phyloP scores from a whole-genome alignment of 2,113 vertebrate species.

The Irena cyanogastra region DNA sequence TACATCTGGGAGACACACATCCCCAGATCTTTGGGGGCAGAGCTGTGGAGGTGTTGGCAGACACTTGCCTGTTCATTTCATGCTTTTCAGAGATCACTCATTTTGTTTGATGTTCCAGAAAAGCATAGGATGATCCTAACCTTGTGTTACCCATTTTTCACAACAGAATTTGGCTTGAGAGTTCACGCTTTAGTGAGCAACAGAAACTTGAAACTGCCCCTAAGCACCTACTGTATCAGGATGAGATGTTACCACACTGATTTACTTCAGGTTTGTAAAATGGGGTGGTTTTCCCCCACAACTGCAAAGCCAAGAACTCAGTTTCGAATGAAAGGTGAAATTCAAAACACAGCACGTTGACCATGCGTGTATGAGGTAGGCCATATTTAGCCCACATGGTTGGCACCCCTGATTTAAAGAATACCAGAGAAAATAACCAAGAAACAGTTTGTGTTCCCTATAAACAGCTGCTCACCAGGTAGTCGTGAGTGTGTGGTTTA shows the following conservation, averaged over 20 bases:
- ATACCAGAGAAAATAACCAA: not conserved
- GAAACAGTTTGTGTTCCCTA: not conserved
- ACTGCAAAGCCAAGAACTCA: not conserved
- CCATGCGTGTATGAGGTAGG: not conserved
- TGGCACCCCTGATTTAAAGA: not conserved
- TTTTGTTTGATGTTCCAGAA: slow-evolving; percentile 20
- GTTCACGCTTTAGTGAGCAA: not conserved
- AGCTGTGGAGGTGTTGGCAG: not conserved
- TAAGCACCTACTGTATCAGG: not conserved
- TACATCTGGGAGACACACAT: not conserved
- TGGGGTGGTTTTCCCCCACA: not conserved
- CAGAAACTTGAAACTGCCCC: not conserved
- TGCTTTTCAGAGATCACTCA: not conserved
- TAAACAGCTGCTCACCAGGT: not conserved
- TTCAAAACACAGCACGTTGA: not conserved
- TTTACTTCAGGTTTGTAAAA: not conserved
- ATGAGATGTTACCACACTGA: not conserved
- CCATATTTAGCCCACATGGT: not conserved
- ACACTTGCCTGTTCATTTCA: not conserved
- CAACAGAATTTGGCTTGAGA: not conserved
- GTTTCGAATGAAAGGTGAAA: not conserved
- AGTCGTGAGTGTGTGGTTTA: not conserved
- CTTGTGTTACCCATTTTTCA: not conserved
- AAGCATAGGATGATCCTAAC: not conserved
- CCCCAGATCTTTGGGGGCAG: not conserved